Evolutionary conservation across 2,113 vertebrate genomes (phyloP).

Genomic region (Apodemus speciosus): DNA sequence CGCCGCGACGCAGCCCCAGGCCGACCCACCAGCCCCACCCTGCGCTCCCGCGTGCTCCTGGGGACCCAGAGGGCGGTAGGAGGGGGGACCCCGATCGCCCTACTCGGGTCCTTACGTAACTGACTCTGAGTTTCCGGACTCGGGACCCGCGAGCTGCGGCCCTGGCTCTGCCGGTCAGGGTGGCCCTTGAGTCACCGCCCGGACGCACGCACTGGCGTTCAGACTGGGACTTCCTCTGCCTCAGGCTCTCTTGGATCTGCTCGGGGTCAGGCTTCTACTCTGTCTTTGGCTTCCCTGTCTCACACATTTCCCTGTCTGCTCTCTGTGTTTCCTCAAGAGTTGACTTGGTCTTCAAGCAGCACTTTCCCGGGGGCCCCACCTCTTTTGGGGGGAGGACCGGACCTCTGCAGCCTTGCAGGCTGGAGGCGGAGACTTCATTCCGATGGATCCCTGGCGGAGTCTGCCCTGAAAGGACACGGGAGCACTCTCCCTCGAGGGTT

Average conservation of each 20-base stretch:
- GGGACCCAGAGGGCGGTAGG: background rate
- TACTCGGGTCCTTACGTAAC: constrained; percentile 72
- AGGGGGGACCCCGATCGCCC: background rate
- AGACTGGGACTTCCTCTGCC: constrained; percentile 39
- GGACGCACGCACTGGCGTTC: background rate
- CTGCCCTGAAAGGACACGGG: background rate
- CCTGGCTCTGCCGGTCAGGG: background rate
- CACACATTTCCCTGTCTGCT: background rate
- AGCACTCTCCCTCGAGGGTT: background rate
- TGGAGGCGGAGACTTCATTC: constrained; percentile 33
- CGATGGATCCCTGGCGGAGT: background rate
- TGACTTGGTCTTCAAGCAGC: background rate
- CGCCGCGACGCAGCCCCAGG: background rate
- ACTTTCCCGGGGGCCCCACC: constrained; percentile 46
- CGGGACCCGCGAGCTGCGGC: constrained; percentile 46
- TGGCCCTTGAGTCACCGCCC: background rate
- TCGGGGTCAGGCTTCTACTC: constrained; percentile 1
- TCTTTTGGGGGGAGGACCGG: constrained; percentile 14
- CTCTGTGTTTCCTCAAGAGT: constrained; percentile 13
- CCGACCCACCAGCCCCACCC: constrained; percentile 26
- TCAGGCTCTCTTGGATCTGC: background rate
- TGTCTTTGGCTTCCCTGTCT: background rate
- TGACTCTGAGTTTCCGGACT: constrained; percentile 69
- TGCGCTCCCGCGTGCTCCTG: background rate
- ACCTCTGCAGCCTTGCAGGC: background rate